A percentile compares a stretch with the other conserved stretches of the same genome.
phyloP scores from a whole-genome alignment of 2,888 invertebrate species.

The Cephalotes varians region DNA sequence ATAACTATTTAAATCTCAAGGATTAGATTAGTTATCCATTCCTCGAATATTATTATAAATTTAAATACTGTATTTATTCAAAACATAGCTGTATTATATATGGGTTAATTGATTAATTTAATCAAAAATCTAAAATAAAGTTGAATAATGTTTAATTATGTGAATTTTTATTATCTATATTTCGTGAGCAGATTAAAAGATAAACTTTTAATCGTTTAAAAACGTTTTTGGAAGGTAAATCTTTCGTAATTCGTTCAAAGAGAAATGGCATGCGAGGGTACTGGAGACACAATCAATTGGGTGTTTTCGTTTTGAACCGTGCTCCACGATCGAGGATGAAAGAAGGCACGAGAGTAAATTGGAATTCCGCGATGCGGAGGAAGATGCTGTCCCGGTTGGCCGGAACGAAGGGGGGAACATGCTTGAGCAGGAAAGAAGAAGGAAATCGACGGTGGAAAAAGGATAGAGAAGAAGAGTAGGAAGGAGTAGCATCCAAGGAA shows the following conservation, averaged over 20 bases:
- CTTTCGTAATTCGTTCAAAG: slow-evolving; percentile 33
- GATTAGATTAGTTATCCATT: not conserved
- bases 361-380: slow-evolving; percentile 75
- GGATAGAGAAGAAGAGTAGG: slow-evolving; percentile 64
- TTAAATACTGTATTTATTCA: not conserved
- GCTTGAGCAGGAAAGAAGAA: slow-evolving; percentile 60
- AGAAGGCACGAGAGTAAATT: slow-evolving; percentile 72
- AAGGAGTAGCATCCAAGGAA: slow-evolving; percentile 76
- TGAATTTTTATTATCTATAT: not conserved
- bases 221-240: not conserved
- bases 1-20: not conserved
- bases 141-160: slow-evolving; percentile 14
- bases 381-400: slow-evolving; percentile 75
- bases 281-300: slow-evolving; percentile 79
- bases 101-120: not conserved
- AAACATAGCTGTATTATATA: not conserved
- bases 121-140: not conserved
- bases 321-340: slow-evolving; percentile 75
- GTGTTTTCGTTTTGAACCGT: slow-evolving; percentile 81
- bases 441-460: slow-evolving; percentile 68
- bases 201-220: not conserved
- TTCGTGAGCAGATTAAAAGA: not conserved
- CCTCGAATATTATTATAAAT: slow-evolving; percentile 5
- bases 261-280: slow-evolving; percentile 50
- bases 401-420: slow-evolving; percentile 61